Base-by-base conservation (phyloP, 2,888 invertebrate genomes). In the Mesochorus sp. region DNA sequence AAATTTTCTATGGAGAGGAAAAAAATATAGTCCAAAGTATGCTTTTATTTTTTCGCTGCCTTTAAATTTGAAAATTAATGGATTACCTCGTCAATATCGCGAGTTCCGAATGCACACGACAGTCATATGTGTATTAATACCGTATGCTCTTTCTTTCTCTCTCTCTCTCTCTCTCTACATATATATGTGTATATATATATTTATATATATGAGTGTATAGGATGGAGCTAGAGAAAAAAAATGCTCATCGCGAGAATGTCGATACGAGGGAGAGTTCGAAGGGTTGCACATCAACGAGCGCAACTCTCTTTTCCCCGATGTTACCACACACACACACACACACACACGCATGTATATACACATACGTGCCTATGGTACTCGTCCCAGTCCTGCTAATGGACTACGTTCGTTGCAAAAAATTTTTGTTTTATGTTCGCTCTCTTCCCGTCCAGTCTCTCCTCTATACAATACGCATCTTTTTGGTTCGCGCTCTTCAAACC, bases 401-500 rank as follows among this genome's bases (percentile, higher is more conserved):
- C 67, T 62, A 64, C 71, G 59, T 66, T 67, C 71, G 79, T 66
- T 71, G 68, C 68, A 75, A 74, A 73, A 26, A 47, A 73, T 76
- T 76, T 75, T 80, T 75, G 76, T 76, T 80, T 79, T 75, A 71
- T 62, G 70, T 57, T 57, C 68, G 28, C 26, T 53, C 72, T 72
- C 34, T 19, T 72, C 37, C 64, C 39, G 28, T 37, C 68, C 64
- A 75, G 42, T 42, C n/a, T 39, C n/a, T 49, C 61, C 49, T 24
- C 70, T 68, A 66, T 26, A 61, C 47, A 34, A 42, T 31, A 53
- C 55, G 61, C 67, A 62, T 76, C 67, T 67, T 75, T 75, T 76
- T 72, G 34, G 72, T 64, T 59, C 8, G 31, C 66, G 21, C 28
- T 61, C 53, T 66, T 31, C 3, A 39, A 21, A 2, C 37, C 44